phyloP scores from a whole-genome alignment of 1,140 invertebrate genomes.

The Kradibia gibbosae region DNA sequence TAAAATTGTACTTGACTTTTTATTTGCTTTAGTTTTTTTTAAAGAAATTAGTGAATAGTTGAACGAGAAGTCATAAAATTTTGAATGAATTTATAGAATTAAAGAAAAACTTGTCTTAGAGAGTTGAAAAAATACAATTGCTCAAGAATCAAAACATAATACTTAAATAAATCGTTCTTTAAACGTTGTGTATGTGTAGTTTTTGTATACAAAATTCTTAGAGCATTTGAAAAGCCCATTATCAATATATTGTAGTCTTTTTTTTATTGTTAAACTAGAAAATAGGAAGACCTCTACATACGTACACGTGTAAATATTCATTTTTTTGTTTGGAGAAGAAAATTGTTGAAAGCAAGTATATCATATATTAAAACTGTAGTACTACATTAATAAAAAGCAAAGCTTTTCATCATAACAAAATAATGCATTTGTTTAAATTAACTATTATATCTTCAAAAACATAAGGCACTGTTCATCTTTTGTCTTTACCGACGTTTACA shows the following conservation, averaged over 20 bases:
- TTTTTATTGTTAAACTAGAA: not conserved
- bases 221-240: constrained; percentile 9
- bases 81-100: not conserved
- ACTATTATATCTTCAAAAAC: not conserved
- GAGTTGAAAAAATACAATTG: not conserved
- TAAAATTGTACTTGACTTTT: no score
- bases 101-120: not conserved
- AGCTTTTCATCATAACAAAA: not conserved
- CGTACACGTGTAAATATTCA: constrained; percentile 3
- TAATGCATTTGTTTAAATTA: not conserved
- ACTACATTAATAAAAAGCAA: not conserved
- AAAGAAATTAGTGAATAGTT: no score
- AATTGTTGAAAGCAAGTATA: constrained; percentile 13
- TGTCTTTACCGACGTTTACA: not conserved
- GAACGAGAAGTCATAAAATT: not conserved
- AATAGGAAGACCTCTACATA: not conserved
- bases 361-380: not conserved
- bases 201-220: not conserved
- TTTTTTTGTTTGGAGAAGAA: not conserved
- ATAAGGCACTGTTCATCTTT: not conserved
- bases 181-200: not conserved
- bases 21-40: no score
- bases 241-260: not conserved
- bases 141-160: not conserved
- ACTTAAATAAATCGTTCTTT: constrained; percentile 19